Evolutionary conservation across 2,113 vertebrate genomes (phyloP), one percentile per base, ranked within the genome.

Genomic region (Etheostoma cragini): DNA sequence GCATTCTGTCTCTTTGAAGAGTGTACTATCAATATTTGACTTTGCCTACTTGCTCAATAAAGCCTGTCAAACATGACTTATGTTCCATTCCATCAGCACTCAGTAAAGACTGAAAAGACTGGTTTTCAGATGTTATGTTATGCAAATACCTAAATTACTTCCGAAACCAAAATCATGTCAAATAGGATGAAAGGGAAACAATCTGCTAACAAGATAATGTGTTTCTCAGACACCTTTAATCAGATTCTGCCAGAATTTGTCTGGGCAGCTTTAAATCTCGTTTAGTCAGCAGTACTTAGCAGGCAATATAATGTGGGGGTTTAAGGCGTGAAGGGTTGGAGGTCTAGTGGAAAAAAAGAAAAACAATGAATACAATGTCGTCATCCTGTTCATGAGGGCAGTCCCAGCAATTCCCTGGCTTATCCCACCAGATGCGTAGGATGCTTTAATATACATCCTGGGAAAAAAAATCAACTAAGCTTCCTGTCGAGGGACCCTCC

Each of bases 401-500:
- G 84, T 88, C 86, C 77, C 77, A 80, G 71, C 64, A 75, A 75
- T 78, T 76, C 88, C 87, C 83, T 21, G 17, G 60, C 73, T 68
- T 26, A 73, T 76, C 89, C 85, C 78, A 74, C 82, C 87, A 89
- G 91, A 86, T 77, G 77, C 33, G n/a, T 77, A 30, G 77, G 86
- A 90, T 83, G 80, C 82, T 84, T 85, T 80, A 82, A 84, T 79
- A 80, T 77, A 83, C 87, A 90, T 91, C 90, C 92, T 92, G 90
- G 77, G 14, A 47, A 80, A 68, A 79, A 84, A 45, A 61, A 66
- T 68, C 16, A 68, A 57, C 24, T 19, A 7, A 24, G 73, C 77
- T 91, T 93, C 91, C 91, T 91, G 90, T 86, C 33, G 5, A 47
- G 70, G 75, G 86, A 87, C 57, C 22, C 13, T 42, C 61, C 6